Evolutionary conservation across 2,113 vertebrate genomes (phyloP).

Genomic region (Morone chrysops): DNA sequence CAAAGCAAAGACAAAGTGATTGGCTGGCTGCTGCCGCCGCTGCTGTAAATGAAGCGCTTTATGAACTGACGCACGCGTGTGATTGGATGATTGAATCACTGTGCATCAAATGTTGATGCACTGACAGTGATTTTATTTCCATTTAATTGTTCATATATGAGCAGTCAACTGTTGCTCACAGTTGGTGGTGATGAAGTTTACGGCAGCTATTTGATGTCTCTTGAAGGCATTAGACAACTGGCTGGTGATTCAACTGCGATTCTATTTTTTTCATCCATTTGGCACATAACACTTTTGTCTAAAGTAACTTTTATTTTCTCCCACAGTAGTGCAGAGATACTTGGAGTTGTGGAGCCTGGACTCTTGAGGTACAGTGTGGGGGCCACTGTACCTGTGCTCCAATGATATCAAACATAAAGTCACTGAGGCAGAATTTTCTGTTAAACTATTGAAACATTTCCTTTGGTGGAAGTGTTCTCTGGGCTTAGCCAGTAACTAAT

Average conservation of each 20-base stretch:
- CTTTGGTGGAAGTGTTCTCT: no score
- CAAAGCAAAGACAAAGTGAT: conserved; percentile 52
- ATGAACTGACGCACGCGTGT: conserved; percentile 20
- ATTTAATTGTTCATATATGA: conserved; percentile 64
- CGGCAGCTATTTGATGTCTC: conserved; percentile 28
- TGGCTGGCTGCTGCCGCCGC: conserved; percentile 47
- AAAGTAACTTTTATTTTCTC: no score
- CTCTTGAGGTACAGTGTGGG: no score
- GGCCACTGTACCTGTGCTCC: no score
- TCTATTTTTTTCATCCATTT: conserved; percentile 12
- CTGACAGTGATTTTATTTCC: conserved; percentile 51
- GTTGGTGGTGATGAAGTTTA: conserved; percentile 59
- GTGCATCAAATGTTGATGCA: conserved; percentile 42
- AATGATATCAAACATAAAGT: no score
- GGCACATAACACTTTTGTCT: background rate
- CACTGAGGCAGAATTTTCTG: no score
- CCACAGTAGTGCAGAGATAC: no score
- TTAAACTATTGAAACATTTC: no score
- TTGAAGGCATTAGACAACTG: conserved; percentile 34
- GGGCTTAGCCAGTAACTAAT: no score
- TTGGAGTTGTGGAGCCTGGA: no score
- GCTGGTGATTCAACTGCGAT: background rate
- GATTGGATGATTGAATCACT: conserved; percentile 50
- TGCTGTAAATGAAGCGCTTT: conserved; percentile 62
- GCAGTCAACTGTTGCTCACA: conserved; percentile 65